A percentile compares a stretch with the other conserved stretches of the same genome.
phyloP scores from a whole-genome alignment of 2,113 vertebrate genomes.

The Delphinapterus leucas region DNA sequence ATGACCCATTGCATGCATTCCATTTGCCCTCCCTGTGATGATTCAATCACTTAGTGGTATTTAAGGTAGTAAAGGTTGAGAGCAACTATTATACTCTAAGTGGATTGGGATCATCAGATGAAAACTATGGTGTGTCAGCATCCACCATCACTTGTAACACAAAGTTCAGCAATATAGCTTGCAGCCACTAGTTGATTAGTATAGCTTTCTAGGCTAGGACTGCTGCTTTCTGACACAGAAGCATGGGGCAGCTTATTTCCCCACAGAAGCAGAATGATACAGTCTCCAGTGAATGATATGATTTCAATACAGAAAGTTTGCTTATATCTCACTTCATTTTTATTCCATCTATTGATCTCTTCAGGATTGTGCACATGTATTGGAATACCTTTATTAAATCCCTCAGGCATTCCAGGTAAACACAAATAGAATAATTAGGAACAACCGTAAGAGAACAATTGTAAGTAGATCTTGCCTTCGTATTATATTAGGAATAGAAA shows the following conservation, averaged over 20 bases:
- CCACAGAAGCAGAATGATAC: neutral
- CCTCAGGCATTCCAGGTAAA: conserved; percentile 58
- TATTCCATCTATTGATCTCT: conserved; percentile 54
- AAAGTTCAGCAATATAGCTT: conserved; percentile 62
- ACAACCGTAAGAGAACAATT: conserved; percentile 33
- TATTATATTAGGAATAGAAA: neutral
- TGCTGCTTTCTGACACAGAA: conserved; percentile 50
- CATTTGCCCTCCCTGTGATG: conserved; percentile 56
- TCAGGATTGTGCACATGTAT: conserved; percentile 5
- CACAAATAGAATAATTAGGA: conserved; percentile 56
- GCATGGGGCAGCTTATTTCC: neutral
- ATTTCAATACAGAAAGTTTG: conserved; percentile 57
- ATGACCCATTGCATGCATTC: conserved; percentile 47
- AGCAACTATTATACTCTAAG: conserved; percentile 66
- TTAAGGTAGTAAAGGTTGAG: conserved; percentile 73
- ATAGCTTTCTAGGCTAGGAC: conserved; percentile 25
- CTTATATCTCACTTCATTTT: conserved; percentile 56
- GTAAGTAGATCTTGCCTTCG: neutral
- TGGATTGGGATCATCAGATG: conserved; percentile 65
- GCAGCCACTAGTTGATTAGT: conserved; percentile 61
- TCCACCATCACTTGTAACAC: conserved; percentile 32
- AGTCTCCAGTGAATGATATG: conserved; percentile 40
- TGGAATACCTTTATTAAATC: conserved; percentile 55
- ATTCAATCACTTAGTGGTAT: conserved; percentile 62
- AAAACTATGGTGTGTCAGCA: conserved; percentile 68